These are phyloP conservation scores for Argentina silus DNA, from an alignment of 2,797 vertebrate species.

Conservation along the genomic window DNA sequence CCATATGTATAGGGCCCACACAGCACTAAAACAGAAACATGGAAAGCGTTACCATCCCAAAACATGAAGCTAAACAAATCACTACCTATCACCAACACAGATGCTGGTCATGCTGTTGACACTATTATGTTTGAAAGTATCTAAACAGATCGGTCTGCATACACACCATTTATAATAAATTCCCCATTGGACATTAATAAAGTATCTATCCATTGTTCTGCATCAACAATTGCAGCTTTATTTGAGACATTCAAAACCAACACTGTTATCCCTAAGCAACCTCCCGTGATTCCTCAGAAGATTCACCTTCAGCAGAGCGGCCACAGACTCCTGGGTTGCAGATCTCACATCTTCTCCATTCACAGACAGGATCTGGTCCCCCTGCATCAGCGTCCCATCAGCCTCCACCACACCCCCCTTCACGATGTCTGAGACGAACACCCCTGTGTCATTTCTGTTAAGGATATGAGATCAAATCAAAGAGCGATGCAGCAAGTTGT, in stretches of 20 bases:
- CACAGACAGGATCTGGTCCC: slow-evolving; percentile 93
- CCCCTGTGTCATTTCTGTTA: slow-evolving; percentile 90
- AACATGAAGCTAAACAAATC: neutral
- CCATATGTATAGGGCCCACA: slow-evolving; percentile 88
- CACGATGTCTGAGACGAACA: slow-evolving; percentile 97
- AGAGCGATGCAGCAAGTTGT: neutral
- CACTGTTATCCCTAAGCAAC: too few relatives aligned
- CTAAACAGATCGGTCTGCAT: neutral
- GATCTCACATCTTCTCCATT: slow-evolving; percentile 91
- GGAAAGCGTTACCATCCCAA: neutral
- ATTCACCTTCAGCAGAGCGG: slow-evolving; percentile 89
- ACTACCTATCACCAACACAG: neutral
- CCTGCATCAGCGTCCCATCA: slow-evolving; percentile 90
- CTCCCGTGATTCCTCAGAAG: neutral
- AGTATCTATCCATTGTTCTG: neutral
- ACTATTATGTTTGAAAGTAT: neutral
- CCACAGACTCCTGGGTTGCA: slow-evolving; percentile 93
- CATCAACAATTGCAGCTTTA: neutral
- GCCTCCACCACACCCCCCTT: slow-evolving; percentile 91
- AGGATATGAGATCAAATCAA: neutral
- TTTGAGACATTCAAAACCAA: neutral
- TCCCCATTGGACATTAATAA: neutral
- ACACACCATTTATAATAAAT: neutral
- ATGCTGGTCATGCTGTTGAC: neutral
- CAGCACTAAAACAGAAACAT: slow-evolving; percentile 81